Evolutionary conservation across 2,888 invertebrate species (phyloP).

Genomic region (Eledone cirrhosa): DNA sequence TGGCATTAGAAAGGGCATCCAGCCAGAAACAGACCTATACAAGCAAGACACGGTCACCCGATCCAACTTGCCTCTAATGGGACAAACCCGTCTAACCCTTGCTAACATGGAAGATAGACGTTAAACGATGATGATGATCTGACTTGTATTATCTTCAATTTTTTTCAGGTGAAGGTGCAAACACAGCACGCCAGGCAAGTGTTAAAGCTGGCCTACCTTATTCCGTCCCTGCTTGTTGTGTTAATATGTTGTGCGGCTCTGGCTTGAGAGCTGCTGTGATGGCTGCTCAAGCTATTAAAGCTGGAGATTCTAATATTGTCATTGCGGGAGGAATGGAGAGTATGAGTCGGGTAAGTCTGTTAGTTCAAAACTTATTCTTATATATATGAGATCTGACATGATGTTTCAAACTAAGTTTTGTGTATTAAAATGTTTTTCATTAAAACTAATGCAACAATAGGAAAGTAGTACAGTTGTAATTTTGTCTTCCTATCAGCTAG

Average conservation of each 20-base stretch:
- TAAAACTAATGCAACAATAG: no score
- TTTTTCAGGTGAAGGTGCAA: conserved; percentile 78
- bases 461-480: no score
- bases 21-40: no score
- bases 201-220: conserved; percentile 78
- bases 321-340: conserved; percentile 85
- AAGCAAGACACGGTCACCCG: no score
- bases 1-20: no score
- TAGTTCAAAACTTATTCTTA: not conserved
- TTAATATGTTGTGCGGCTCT: conserved; percentile 86
- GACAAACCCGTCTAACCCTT: no score
- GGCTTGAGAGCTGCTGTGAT: conserved; percentile 75
- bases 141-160: not conserved
- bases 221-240: conserved; percentile 75
- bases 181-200: conserved; percentile 82
- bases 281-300: conserved; percentile 76
- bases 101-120: no score
- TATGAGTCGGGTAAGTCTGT: conserved; percentile 73
- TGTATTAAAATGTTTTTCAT: no score
- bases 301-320: conserved; percentile 75
- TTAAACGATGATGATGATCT: not conserved
- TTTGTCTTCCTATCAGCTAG: no score
- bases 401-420: no score
- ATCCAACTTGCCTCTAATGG: no score
- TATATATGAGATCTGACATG: no score